Base-by-base conservation (phyloP, 64 coral and sea anemone species). In the Stichodactyla mertensii region DNA sequence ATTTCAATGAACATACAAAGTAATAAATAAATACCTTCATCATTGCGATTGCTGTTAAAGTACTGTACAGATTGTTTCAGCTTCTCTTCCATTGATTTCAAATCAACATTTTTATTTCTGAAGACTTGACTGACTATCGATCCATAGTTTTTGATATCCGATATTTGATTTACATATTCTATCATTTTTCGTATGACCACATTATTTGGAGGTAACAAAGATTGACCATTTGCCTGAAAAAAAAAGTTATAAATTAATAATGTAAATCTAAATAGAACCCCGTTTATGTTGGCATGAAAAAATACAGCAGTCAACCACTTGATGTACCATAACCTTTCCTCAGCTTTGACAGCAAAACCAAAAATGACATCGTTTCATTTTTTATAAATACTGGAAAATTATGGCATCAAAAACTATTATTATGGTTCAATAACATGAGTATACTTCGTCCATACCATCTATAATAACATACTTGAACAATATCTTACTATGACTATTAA, bases 41-140 rank as follows among this genome's bases (percentile, higher is more conserved):
- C 27, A 52, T 28, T 27, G 18, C 2, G 12, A 77, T 67, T 55
- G 52, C 85, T 80, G 27, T 61, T 91, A 71, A 93, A 96, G 64
- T 96, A 89, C 20, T 96, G 26, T 24, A 96, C 88, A 10, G 94
- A 86, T 14, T 88, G 53, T 20, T 61, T 55, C 4, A 96, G 82
- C 16, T 87, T 77, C 64, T 96, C 91, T 4, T 87, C 86, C 84
- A 96, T 93, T 64, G 89, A 82, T 14, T 86, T 84, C 54, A 96
- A 31, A 26, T 96, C 86, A 52, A 96, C 86, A 54, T 94, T 85
- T 36, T 90, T 89, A 79, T 88, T 83, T 52, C 59, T 58, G 57
- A 99, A 99, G 13, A 92, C 97, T 85, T 99, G 93, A 36, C 52
- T 61, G 15, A 89, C 90, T 64, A 99, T 99, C 88, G 85, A 89